Evolutionary conservation across 2,888 invertebrate species (phyloP), one percentile per base, ranked within the genome.

Genomic region (Meloe dianella): DNA sequence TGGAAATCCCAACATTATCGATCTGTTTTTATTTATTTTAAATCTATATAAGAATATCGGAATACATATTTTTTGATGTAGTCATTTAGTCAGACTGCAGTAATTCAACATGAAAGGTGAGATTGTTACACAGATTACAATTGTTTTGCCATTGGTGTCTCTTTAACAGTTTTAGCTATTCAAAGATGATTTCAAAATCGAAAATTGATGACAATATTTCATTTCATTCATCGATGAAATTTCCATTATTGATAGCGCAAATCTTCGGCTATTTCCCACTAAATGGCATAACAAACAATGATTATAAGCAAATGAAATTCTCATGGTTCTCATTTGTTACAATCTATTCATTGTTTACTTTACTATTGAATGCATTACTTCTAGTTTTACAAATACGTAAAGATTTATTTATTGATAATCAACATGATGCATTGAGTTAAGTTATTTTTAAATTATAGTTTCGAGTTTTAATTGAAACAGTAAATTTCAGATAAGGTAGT

Each of bases 251-350:
- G 17, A 10, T 66, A 8, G 29, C 57, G 10, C 63, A 66, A 61
- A 30, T 59, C 57, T 60, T 60, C 20, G 66, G 66, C 2, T 66
- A n/a, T 63, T 66, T 66, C 32, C 63, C 66, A 0, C 14, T 66
- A 2, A 20, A 51, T 22, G 60, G 66, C 10, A 41, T 63, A 5
- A 60, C 9, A 2, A 32, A 22, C 0, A 14, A 57, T n/a, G 17
- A 57, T 56, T 29, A 27, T 41, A 51, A 10, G 17, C 14, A 2
- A 10, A 30, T 66, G 32, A 56, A 47, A 47, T 66, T 66, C 22
- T 57, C 63, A 5, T 63, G 60, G 63, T 29, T 30, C 17, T 66
- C 66, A 8, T 3, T 66, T 3, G 63, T 38, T 22, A 32, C 59
- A 9, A 7, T 62, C 7, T 65, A 62, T 62, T 20, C 58, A 1